Conservation (phyloP, 2,113 vertebrate species). For the Anhinga rufa region DNA sequence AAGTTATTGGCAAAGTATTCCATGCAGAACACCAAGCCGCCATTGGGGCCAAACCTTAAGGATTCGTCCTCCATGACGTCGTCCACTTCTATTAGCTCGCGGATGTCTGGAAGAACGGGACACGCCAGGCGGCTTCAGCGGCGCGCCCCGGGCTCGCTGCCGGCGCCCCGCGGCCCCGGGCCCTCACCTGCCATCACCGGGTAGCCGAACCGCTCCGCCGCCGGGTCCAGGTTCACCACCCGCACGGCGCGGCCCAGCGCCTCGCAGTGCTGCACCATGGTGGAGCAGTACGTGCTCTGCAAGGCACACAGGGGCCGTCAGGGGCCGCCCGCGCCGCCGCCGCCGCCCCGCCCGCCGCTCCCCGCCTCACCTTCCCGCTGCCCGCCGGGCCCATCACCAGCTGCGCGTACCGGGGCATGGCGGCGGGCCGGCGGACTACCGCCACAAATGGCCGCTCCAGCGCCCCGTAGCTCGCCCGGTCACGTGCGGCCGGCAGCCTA, state of each 20-base stretch:
- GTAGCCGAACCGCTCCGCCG: conserved; percentile 89
- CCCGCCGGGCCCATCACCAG: conserved; percentile 96
- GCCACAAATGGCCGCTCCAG: not conserved
- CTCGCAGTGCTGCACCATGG: conserved; percentile 88
- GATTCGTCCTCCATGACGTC: conserved; percentile 96
- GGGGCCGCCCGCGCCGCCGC: rapidly evolving
- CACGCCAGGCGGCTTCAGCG: no score
- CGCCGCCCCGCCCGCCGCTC: not conserved
- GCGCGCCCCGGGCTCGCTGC: no score
- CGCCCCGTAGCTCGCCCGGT: not conserved
- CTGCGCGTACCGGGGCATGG: conserved; percentile 93
- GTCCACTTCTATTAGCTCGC: conserved; percentile 93
- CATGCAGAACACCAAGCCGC: conserved; percentile 97
- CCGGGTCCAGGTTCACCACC: conserved; percentile 94
- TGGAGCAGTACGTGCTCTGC: conserved; percentile 96
- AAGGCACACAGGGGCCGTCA: not conserved
- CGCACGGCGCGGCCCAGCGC: conserved; percentile 86
- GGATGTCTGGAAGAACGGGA: conserved; percentile 80
- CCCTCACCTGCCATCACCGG: not conserved
- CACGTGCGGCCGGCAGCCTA: not conserved
- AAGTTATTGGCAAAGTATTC: conserved; percentile 96
- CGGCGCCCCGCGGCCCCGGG: no score
- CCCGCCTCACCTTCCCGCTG: conserved; percentile 88
- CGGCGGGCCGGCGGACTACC: no score
- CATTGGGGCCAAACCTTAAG: conserved; percentile 90